Conservation (phyloP, 1,140 invertebrate genomes). For the Reticulitermes speratus region DNA sequence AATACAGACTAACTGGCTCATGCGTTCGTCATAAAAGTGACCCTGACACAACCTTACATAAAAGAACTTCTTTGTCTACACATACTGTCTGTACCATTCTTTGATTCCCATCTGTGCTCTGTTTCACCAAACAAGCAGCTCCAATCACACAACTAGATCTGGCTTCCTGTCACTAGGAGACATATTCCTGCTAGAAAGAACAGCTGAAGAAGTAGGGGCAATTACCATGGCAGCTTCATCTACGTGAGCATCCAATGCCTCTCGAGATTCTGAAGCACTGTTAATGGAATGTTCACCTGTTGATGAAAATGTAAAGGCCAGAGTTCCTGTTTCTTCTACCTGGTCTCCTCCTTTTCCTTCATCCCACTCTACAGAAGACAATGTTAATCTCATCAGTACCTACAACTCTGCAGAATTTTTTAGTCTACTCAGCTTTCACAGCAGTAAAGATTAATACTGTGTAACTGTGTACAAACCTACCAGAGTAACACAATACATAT, state of each 20-base stretch:
- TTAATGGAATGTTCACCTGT: conserved; percentile 3
- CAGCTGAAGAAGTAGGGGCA: not conserved
- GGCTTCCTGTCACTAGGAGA: not conserved
- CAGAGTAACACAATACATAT: no score
- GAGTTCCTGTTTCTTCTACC: not conserved
- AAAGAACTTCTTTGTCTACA: not conserved
- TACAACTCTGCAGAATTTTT: no score
- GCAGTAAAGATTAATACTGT: no score
- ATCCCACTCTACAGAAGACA: not conserved
- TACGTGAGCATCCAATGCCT: not conserved
- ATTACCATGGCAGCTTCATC: not conserved
- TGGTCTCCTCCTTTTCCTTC: no score
- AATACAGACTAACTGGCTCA: not conserved
- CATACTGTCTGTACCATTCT: not conserved
- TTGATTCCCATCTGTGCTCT: not conserved
- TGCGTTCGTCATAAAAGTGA: not conserved
- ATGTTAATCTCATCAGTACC: not conserved
- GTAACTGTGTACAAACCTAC: no score
- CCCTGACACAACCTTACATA: not conserved
- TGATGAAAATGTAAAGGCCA: not conserved
- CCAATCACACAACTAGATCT: conserved; percentile 5
- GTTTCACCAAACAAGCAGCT: not conserved
- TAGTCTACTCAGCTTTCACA: no score
- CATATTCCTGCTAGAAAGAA: not conserved
- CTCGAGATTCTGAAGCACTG: not conserved